These are phyloP conservation scores for Seriola quinqueradiata DNA, from an alignment of 2,113 vertebrate genomes.

Conservation along the genomic window DNA sequence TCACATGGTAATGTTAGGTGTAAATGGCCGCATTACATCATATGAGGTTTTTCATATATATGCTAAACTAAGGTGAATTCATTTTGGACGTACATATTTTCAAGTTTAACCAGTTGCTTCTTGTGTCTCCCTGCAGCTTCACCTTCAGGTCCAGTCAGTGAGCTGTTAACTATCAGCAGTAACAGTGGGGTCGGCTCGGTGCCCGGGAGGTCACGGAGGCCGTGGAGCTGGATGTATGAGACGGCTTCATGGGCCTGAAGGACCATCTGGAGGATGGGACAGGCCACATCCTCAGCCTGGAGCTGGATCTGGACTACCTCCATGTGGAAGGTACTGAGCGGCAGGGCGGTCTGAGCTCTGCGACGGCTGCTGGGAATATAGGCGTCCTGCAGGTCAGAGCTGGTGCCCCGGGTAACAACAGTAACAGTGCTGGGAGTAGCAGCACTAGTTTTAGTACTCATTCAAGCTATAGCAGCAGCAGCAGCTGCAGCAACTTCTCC, in stretches of 20 bases:
- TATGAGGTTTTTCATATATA: not conserved
- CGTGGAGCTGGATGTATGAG: constrained; percentile 89
- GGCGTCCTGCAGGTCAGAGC: constrained; percentile 13
- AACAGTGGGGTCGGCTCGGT: constrained; percentile 63
- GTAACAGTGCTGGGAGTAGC: constrained; percentile 43
- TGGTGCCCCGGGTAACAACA: constrained; percentile 84
- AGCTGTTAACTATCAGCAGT: constrained; percentile 35
- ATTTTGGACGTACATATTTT: too few species aligned
- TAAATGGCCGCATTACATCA: too few species aligned
- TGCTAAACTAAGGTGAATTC: too few species aligned
- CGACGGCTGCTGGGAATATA: not conserved
- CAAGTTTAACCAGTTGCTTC: not conserved
- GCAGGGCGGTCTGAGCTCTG: constrained; percentile 14
- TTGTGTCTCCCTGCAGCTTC: constrained; percentile 62
- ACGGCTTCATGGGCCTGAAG: constrained; percentile 98
- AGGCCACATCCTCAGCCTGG: constrained; percentile 86
- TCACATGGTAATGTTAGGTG: not conserved
- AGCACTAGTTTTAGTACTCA: constrained; percentile 42
- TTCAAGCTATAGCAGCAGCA: constrained; percentile 67
- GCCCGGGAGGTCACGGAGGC: constrained; percentile 59
- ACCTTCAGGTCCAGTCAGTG: constrained; percentile 81
- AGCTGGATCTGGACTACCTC: constrained; percentile 89
- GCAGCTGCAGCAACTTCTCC: constrained; percentile 82
- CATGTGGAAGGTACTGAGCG: constrained; percentile 89
- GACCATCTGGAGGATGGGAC: constrained; percentile 92